Evolutionary conservation across 1,140 invertebrate genomes (phyloP), one percentile per base, ranked within the genome.

Genomic region (Parapsyche elsis): DNA sequence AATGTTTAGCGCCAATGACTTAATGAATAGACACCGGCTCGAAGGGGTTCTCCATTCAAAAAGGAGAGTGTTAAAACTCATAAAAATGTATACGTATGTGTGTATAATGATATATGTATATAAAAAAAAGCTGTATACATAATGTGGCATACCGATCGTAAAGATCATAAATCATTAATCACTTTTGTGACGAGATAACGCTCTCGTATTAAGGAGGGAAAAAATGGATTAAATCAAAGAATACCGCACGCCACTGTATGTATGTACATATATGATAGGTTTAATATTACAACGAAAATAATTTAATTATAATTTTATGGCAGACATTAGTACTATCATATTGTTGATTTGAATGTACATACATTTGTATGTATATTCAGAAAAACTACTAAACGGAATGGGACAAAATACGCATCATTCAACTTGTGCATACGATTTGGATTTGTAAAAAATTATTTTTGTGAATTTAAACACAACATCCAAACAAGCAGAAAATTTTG

Each of bases 141-240:
- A 79, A 71, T 79, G 45, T 79, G 76, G 64, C 61, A 12, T 26
- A 61, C 64, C 16, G 77, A 71, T 57, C 53, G 44, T 26, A 46
- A 64, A 77, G 64, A 77, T 77, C 74, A 44, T 77, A 38, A 76
- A 77, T 81, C 80, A 77, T 71, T 44, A 70, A 81, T 81, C 80
- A 81, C 10, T 30, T 71, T 59, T 64, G 78, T 75, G 73, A 53
- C 45, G 44, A 75, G 45, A 57, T 75, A 30, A 30, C 14, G 45
- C 49, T 57, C 45, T 57, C 24, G 19, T 75, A 53, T 49, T n/a
- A 16, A 71, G 38, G 10, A n/a, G 24, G 24, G 9, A 46, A 73
- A 73, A 73, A 45, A 49, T 73, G 23, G 5, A 67, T 67, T 26
- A 67, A 67, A 67, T 23, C 7, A 23, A 26, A 49, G 45, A 14